Base-by-base conservation (phyloP, 2,797 vertebrate genomes). In the Premnoplex brunnescens region DNA sequence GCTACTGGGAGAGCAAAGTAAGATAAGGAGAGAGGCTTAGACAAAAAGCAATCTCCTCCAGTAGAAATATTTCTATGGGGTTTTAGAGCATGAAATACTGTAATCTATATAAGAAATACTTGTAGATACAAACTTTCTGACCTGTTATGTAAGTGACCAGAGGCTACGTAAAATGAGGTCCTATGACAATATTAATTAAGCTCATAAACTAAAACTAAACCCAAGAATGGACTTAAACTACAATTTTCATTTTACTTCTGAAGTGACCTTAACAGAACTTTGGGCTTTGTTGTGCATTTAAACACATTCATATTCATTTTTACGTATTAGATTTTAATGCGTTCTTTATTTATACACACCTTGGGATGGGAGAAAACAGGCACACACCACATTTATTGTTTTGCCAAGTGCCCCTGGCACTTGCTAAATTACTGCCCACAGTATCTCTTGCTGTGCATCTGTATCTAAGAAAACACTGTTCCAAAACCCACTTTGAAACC, bases 401-500 rank as follows among this genome's bases (percentile, higher is more conserved):
- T 16, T 46, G 43, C 26, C 39, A 64, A 49, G n/a, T 2, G 6
- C 43, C 66, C 46, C 32, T 48, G 60, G 39, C 55, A 21, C 80
- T 73, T 48, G 23, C 9, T 54, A n/a, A 24, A 27, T 69, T 71
- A 77, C 17, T 63, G 56, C n/a, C 36, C 3, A 3, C 26, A 34
- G 26, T 6, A 30, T 2, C 6, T 46, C 18, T 28, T 36, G 16
- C 11, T 34, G 12, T 60, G 36, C 27, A 2, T 4, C 2, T 6
- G 2, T 4, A 30, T 16, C 18, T 62, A 37, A 62, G 46, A 62
- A 72, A 73, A 76, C 43, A 55, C 7, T 30, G 21, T 17, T 74
- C 74, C 43, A 62, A 88, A 66, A 71, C 3, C 28, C 37, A 46
- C 24, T 58, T 32, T 3, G 18, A 73, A 58, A 54, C 17, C 3